These are phyloP conservation scores for Raja brachyura DNA, from an alignment of 2,113 vertebrate species.

Conservation along the genomic window DNA sequence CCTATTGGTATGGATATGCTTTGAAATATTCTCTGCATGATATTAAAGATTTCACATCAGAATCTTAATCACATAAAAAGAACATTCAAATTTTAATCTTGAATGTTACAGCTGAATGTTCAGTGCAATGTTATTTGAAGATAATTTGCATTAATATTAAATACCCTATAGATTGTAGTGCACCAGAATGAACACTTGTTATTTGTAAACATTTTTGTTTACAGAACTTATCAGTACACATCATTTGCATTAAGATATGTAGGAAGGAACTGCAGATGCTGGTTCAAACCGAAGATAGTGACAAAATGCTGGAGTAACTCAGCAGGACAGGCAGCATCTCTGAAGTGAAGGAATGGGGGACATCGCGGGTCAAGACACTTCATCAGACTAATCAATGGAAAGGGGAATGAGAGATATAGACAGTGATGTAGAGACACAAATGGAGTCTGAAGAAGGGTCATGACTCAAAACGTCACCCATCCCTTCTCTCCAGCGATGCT, in stretches of 20 bases:
- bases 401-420: too few species aligned
- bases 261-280: too few species aligned
- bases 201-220: neutral
- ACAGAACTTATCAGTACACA: neutral
- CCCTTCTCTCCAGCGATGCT: too few species aligned
- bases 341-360: too few species aligned
- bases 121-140: neutral
- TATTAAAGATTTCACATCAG: neutral
- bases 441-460: too few species aligned
- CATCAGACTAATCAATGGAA: too few species aligned
- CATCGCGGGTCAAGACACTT: too few species aligned
- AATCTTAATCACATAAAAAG: slow-evolving; percentile 3
- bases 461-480: too few species aligned
- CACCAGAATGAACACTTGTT: neutral
- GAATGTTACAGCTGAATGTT: neutral
- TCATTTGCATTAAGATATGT: neutral
- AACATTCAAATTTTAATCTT: neutral
- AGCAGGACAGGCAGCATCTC: too few species aligned
- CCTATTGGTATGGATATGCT: neutral
- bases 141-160: neutral
- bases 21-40: neutral
- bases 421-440: too few species aligned
- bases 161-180: neutral
- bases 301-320: too few species aligned
- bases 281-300: too few species aligned